phyloP scores from a whole-genome alignment of 2,888 invertebrate species.

The Heliconius sara region DNA sequence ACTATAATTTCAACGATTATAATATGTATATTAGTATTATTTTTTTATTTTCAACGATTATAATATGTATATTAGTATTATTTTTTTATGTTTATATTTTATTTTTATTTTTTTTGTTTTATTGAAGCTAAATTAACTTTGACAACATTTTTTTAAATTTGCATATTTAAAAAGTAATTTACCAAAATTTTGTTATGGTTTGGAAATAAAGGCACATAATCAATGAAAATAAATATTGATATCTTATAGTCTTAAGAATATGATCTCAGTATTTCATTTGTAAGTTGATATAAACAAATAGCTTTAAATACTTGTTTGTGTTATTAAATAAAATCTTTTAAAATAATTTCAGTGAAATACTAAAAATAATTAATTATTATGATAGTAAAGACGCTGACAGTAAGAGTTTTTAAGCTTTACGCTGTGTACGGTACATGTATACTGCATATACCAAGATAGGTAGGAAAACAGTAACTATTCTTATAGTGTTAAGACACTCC shows the following conservation, averaged over 20 bases:
- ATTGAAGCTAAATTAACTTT: not conserved
- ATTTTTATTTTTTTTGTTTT: not conserved
- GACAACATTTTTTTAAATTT: not conserved
- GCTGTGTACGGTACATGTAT: not conserved
- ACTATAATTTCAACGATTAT: not conserved
- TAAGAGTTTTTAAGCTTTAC: not conserved
- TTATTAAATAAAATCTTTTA: constrained; percentile 5
- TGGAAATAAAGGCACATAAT: not conserved
- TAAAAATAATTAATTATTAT: not conserved
- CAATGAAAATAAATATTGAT: constrained; percentile 28
- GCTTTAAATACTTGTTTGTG: constrained; percentile 38
- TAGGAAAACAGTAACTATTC: not conserved
- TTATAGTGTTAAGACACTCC: not conserved
- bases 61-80: not conserved
- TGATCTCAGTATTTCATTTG: constrained; percentile 70
- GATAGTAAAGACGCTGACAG: not conserved
- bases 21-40: not conserved
- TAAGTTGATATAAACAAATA: constrained; percentile 38
- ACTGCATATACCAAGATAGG: not conserved
- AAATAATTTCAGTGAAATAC: not conserved
- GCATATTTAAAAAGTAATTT: not conserved
- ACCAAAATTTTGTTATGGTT: not conserved
- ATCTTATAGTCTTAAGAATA: constrained; percentile 54
- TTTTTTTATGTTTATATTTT: not conserved
- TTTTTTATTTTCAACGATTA: not conserved